These are phyloP conservation scores for Aplysia californica DNA, from an alignment of 1,140 invertebrate species.

Conservation along the genomic window DNA sequence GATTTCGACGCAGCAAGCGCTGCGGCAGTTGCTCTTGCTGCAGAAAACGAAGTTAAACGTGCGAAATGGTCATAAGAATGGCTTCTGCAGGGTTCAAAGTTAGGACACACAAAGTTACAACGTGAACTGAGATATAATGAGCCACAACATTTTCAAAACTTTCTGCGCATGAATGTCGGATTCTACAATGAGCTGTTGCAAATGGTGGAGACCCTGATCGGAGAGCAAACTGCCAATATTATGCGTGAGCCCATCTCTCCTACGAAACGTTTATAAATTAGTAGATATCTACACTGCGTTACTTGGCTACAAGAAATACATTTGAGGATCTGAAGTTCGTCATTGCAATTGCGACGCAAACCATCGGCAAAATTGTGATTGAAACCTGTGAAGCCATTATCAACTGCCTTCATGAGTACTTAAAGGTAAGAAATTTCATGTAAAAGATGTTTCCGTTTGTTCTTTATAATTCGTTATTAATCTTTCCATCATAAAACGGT, in stretches of 20 bases:
- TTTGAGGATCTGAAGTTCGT: slow-evolving; percentile 32
- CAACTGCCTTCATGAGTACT: slow-evolving; percentile 8
- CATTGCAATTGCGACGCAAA: slow-evolving; percentile 19
- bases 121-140: slow-evolving; percentile 16
- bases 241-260: slow-evolving; percentile 24
- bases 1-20: not conserved
- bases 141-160: slow-evolving; percentile 20
- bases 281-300: slow-evolving; percentile 23
- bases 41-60: not conserved
- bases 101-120: slow-evolving; percentile 1
- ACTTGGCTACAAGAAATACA: slow-evolving; percentile 25
- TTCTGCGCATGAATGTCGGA: slow-evolving; percentile 17
- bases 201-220: slow-evolving; percentile 15
- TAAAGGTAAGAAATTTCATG: slow-evolving; percentile 17
- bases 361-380: slow-evolving; percentile 22
- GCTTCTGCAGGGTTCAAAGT: slow-evolving; percentile 5
- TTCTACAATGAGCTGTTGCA: slow-evolving; percentile 19
- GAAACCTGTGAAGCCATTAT: slow-evolving; percentile 32
- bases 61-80: not conserved
- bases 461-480: not conserved
- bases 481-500: too few species aligned
- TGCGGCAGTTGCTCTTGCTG: not conserved
- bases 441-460: not conserved
- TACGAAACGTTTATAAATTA: slow-evolving; percentile 27
- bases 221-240: slow-evolving; percentile 20